Base-by-base conservation (phyloP, 92 coral and sea anemone species). In the Hydrozoanthus gracilis region DNA sequence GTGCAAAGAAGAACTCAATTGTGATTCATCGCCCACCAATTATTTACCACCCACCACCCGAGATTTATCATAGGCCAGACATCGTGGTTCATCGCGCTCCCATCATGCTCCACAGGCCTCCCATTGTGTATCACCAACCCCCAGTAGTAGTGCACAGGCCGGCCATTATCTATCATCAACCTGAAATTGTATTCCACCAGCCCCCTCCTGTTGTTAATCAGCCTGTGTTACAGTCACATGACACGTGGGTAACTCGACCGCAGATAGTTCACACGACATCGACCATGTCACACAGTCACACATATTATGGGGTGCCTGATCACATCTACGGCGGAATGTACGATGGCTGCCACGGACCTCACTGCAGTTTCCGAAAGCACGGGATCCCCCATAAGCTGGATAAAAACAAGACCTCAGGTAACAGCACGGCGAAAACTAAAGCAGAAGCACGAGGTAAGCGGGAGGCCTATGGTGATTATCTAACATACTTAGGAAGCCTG, bases 31-130 rank as follows among this genome's bases (percentile, higher is more conserved):
- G 99, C 4, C 99, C 99, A 55, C 99, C 99, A 13, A 97, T 97
- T n/a, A 97, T 97, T 39, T 97, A 97, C 51, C 99, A 97, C 83
- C 99, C 99, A 9, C 99, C 99, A n/a, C 99, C 99, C 71, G 99
- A 97, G 83, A 90, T 97, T 47, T 97, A 97, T 71, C 99, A 97
- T 82, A 92, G 99, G 46, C 99, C 99, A 39, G 97, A 95, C 67
- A 97, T 97, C 90, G 99, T 97, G 73, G 99, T 97, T 65, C 99
- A 97, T 69, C 96, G 99, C 44, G 99, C 99, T 12, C 99, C 99
- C 1, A 92, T 97, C 45, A 87, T 97, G 94, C 88, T 97, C 64
- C 98, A 95, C 51, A 91, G 99, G 1, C 98, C 99, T 11, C 95
- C 99, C 8, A 97, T 97, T 45, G 86, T 97, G 15, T 97, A 97